Evolutionary conservation across 2,113 vertebrate genomes (phyloP).

Genomic region (Lichenostomus cassidix): DNA sequence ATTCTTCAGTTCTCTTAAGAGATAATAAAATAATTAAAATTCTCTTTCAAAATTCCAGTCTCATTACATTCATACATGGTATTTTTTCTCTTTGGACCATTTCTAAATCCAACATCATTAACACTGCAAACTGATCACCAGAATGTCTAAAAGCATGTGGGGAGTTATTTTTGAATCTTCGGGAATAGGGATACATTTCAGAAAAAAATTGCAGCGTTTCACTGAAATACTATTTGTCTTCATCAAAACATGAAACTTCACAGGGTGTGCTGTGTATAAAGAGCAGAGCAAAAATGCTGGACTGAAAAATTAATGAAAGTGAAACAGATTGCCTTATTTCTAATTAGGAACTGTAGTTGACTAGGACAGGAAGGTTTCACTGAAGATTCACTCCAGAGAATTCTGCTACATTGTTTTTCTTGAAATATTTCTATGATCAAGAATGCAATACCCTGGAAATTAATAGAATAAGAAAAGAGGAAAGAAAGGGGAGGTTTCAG

Average conservation of each 20-base stretch:
- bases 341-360: not conserved
- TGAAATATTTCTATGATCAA: conserved; percentile 11
- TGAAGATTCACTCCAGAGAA: conserved; percentile 12
- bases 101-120: conserved; percentile 13
- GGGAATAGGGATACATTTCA: not conserved
- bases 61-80: not conserved
- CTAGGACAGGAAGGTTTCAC: conserved; percentile 3
- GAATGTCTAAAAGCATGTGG: not conserved
- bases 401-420: not conserved
- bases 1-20: not conserved
- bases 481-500: not conserved
- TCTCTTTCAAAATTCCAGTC: conserved; percentile 15
- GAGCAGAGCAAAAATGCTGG: not conserved
- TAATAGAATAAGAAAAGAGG: not conserved
- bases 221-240: not conserved
- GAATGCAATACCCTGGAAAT: not conserved
- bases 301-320: conserved; percentile 33
- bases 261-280: not conserved
- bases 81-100: not conserved
- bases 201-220: not conserved
- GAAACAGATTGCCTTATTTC: conserved; percentile 13
- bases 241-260: not conserved
- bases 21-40: conserved; percentile 10
- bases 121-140: not conserved
- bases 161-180: not conserved